phyloP scores from a whole-genome alignment of 2,888 invertebrate genomes.

The Drosophila ezoana region DNA sequence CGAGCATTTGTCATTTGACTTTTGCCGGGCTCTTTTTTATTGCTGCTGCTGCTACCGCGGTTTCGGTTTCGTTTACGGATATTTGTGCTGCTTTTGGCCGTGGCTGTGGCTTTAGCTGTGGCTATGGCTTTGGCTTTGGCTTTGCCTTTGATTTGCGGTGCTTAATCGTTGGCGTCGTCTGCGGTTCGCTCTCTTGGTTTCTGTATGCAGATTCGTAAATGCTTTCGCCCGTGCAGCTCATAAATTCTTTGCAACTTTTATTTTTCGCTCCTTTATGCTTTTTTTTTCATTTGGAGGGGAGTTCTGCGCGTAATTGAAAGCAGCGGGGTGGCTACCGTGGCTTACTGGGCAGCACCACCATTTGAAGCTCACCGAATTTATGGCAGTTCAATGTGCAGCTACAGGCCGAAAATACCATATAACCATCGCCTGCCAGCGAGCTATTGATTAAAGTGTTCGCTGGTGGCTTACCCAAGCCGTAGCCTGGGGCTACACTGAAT shows the following conservation, averaged over 20 bases:
- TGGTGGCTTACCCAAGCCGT: slow-evolving; percentile 58
- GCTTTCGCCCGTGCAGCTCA: slow-evolving; percentile 63
- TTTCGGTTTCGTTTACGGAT: slow-evolving; percentile 31
- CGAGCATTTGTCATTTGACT: slow-evolving; percentile 70
- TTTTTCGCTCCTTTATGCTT: slow-evolving; percentile 8
- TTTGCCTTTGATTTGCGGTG: slow-evolving; percentile 70
- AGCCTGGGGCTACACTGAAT: slow-evolving; percentile 40
- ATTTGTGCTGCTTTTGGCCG: slow-evolving; percentile 36
- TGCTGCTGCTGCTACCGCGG: slow-evolving; percentile 17
- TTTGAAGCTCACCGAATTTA: slow-evolving; percentile 50
- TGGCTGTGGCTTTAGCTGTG: slow-evolving; percentile 25
- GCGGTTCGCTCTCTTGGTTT: slow-evolving; percentile 38
- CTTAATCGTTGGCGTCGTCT: slow-evolving; percentile 76
- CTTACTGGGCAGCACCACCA: slow-evolving; percentile 23
- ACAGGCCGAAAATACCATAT: slow-evolving; percentile 23
- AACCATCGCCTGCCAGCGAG: slow-evolving; percentile 51
- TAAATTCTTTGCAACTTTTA: slow-evolving; percentile 60
- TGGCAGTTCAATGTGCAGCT: slow-evolving; percentile 55
- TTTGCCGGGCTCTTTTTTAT: slow-evolving; percentile 28
- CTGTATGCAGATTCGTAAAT: slow-evolving; percentile 49
- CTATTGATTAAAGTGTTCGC: slow-evolving; percentile 67
- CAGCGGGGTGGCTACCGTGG: slow-evolving; percentile 67
- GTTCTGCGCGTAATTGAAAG: slow-evolving; percentile 69
- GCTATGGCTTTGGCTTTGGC: slow-evolving; percentile 33
- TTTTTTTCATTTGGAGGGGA: slow-evolving; percentile 18